Evolutionary conservation across 1,140 invertebrate species (phyloP).

Genomic region (Monomorium pharaonis): DNA sequence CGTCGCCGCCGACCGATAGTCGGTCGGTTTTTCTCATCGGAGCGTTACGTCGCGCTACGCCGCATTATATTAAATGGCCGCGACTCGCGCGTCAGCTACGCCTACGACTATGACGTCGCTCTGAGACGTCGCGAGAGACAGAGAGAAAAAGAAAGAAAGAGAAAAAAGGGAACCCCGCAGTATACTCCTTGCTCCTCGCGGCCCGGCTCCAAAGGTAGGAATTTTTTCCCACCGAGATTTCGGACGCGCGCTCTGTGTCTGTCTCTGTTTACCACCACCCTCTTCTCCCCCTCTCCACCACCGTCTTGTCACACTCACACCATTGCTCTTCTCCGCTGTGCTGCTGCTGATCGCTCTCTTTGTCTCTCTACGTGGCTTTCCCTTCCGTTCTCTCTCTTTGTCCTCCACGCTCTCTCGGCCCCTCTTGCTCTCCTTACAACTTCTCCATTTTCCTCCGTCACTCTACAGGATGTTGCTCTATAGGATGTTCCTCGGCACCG

Average conservation of each 20-base stretch:
- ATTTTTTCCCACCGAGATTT: conserved; percentile 69
- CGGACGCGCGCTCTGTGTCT: conserved; percentile 45
- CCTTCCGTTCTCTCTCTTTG: conserved; percentile 18
- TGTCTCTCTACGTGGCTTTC: conserved; percentile 33
- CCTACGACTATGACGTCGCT: conserved; percentile 70
- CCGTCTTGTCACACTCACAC: background rate
- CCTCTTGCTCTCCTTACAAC: background rate
- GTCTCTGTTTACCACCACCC: background rate
- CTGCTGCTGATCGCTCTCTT: conserved; percentile 1
- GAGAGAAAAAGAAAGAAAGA: background rate
- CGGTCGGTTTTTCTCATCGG: conserved; percentile 62
- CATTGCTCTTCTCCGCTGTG: background rate
- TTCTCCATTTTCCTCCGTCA: background rate
- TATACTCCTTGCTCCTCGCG: conserved; percentile 39
- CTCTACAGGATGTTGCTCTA: conserved; percentile 24
- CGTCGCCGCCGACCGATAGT: conserved; percentile 49
- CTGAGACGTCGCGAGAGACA: conserved; percentile 48
- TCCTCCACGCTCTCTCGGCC: background rate
- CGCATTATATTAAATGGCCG: conserved; percentile 35
- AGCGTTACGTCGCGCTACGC: conserved; percentile 17
- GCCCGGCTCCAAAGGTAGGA: conserved; percentile 70
- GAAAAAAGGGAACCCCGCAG: conserved; percentile 1
- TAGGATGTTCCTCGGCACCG: conserved; percentile 35
- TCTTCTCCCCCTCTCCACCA: background rate
- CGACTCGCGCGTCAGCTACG: conserved; percentile 38